Base-by-base conservation (phyloP, 2,113 vertebrate genomes). In the Cheilinus undulatus region DNA sequence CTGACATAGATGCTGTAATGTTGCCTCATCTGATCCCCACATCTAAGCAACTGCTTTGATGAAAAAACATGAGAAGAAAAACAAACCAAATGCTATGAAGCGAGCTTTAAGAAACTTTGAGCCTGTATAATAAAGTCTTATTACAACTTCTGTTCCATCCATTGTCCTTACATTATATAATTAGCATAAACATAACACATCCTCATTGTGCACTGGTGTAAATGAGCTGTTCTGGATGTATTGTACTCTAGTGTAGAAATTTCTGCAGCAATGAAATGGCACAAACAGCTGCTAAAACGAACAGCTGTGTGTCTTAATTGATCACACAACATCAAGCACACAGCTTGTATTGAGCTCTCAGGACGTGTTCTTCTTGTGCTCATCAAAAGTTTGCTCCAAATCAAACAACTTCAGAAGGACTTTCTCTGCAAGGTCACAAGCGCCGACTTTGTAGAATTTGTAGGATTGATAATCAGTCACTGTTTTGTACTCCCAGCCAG, bases 231-330 rank as follows among this genome's bases (percentile, higher is more conserved):
- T 7, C 32, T 34, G 8, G 11, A 15, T 38, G 11, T 12, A 4
- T 38, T 14, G 2, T 38, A 38, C 4, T 38, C 36, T 38, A 4
- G 36, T 14, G 11, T 11, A 12, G 36, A 38, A 3, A 38, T 38
- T 38, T 38, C 36, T 2, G 36, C 12, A 13, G 36, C 36, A 14
- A 14, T 4, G 36, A 38, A 38, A 38, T 38, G 36, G 14, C 36
- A 38, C 12, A 23, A 67, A 54, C 50, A 3, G 40, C 62, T 70
- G 64, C 43, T 42, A 26, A 76, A 69, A 80, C 1, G 20, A 83
- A 63, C 83, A 86, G 78, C 78, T 89, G 85, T 38, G 54, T 22
- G 54, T 79, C 66, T 54, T 75, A 77, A 82, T 78, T 87, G 81
- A 87, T 82, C 59, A 64, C 76, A 82, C 49, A 32, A 59, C 74